These are phyloP conservation scores for Diplodus sargus DNA, from an alignment of 2,797 vertebrate genomes.

Conservation along the genomic window DNA sequence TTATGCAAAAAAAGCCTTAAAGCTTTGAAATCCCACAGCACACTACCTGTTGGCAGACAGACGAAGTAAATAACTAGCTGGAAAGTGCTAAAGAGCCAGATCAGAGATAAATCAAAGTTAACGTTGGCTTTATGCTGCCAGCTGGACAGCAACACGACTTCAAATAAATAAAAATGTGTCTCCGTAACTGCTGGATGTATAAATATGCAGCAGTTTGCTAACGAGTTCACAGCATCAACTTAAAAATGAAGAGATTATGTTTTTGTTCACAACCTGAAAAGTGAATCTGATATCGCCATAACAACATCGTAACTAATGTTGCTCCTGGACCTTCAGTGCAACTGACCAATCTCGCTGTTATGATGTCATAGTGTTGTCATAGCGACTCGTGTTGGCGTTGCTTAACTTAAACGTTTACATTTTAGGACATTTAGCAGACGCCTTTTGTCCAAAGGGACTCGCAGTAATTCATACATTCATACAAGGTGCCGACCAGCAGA, in stretches of 20 bases:
- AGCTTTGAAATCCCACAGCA: neutral
- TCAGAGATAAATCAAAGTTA: neutral
- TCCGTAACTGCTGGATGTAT: neutral
- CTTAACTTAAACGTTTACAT: too few relatives aligned
- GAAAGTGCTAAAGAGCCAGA: conserved; percentile 2
- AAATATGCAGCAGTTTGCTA: neutral
- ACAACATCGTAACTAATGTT: too few relatives aligned
- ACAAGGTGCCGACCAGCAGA: too few relatives aligned
- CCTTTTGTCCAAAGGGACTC: too few relatives aligned
- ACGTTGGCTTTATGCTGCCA: neutral
- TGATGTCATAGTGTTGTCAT: too few relatives aligned
- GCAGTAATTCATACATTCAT: too few relatives aligned
- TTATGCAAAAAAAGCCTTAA: neutral
- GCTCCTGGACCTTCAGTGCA: too few relatives aligned
- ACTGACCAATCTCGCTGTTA: too few relatives aligned
- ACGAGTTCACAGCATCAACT: neutral
- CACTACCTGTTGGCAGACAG: neutral
- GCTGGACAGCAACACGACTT: neutral
- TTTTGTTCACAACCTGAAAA: neutral
- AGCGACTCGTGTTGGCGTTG: too few relatives aligned
- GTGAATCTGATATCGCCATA: too few relatives aligned
- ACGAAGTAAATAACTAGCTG: neutral
- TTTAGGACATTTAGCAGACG: too few relatives aligned
- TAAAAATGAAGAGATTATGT: neutral
- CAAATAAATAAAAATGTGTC: neutral